A percentile compares a stretch with the other conserved stretches of the same genome.
phyloP scores from a whole-genome alignment of 2,797 vertebrate genomes.

The Gymnoscopelus microlampas region DNA sequence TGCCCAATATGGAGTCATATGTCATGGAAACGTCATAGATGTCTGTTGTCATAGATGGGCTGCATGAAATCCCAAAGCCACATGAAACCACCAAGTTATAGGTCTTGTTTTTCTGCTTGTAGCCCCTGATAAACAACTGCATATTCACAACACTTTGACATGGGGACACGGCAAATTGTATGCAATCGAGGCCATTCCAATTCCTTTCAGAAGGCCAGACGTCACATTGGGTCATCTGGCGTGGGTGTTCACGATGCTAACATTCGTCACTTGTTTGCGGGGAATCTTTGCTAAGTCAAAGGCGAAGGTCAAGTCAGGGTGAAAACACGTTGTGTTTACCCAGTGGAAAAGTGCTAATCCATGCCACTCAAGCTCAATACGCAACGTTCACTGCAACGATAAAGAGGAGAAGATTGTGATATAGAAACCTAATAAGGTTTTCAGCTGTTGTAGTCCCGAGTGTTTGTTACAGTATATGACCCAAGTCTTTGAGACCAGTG shows the following conservation, averaged over 20 bases:
- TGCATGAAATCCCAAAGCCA: no score
- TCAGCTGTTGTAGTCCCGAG: not conserved
- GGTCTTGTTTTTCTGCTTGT: no score
- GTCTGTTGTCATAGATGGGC: no score
- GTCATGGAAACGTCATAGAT: no score
- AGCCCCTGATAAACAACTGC: no score
- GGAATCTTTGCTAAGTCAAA: constrained; percentile 24
- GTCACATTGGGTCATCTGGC: not conserved
- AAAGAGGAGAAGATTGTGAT: not conserved
- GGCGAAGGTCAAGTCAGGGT: not conserved
- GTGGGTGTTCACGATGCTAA: not conserved
- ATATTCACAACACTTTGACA: no score
- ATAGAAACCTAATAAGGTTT: not conserved
- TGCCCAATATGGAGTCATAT: no score
- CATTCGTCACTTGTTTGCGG: not conserved
- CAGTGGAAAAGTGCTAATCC: not conserved
- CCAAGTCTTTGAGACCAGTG: not conserved
- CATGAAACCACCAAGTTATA: no score
- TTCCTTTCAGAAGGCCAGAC: no score
- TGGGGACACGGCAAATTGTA: no score
- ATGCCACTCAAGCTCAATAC: not conserved
- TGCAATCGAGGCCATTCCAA: no score
- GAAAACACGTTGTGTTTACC: not conserved
- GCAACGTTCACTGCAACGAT: not conserved
- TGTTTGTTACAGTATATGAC: not conserved